These are phyloP conservation scores for Pelecanus crispus DNA, from an alignment of 2,113 vertebrate genomes.

Conservation along the genomic window DNA sequence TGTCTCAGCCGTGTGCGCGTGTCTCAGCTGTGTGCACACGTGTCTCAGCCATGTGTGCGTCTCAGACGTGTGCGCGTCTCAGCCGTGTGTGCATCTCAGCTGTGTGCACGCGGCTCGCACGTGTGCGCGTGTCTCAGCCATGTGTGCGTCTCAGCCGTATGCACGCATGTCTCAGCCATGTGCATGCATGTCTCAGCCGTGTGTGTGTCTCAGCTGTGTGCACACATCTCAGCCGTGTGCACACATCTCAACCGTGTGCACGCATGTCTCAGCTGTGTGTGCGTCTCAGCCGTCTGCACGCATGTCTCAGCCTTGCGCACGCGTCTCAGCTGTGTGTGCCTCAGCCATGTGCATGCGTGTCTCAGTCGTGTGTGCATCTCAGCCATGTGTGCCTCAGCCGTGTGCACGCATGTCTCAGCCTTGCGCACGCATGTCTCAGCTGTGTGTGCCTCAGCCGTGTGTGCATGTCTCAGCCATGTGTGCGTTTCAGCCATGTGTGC, in stretches of 20 bases:
- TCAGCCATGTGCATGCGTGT: not conserved
- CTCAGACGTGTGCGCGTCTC: no score
- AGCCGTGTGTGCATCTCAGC: no score
- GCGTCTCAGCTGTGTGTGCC: no score
- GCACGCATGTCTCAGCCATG: not conserved
- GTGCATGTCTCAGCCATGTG: not conserved
- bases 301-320: not conserved
- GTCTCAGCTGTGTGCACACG: no score
- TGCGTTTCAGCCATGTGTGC: not conserved
- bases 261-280: not conserved
- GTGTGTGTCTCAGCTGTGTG: not conserved
- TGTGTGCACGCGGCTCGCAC: no score
- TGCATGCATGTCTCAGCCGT: not conserved
- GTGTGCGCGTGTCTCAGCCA: not conserved
- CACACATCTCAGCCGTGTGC: no score
- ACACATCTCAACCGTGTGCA: not conserved
- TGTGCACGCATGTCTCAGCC: no score
- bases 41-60: no score
- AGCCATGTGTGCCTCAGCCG: not conserved
- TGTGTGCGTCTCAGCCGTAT: not conserved
- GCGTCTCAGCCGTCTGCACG: not conserved
- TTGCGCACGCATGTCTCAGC: no score
- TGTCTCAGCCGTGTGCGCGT: no score
- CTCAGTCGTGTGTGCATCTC: not conserved
- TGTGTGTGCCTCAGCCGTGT: not conserved